Evolutionary conservation across 2,888 invertebrate genomes (phyloP), one percentile per base, ranked within the genome.

Genomic region (Bimastos eiseni): DNA sequence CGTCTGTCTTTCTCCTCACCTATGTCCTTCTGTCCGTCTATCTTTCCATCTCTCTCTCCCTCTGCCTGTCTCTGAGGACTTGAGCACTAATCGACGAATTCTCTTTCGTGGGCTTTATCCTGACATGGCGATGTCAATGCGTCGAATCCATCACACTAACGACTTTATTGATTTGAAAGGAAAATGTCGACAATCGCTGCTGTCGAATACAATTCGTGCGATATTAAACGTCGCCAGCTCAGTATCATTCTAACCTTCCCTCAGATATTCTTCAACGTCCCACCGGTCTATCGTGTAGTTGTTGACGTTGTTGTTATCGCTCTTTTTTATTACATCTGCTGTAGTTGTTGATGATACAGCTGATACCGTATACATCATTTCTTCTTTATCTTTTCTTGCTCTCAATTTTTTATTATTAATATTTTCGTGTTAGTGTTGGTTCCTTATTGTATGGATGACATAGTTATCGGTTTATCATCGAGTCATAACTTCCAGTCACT

Each of bases 81-180:
- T 70, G 70, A 70, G 70, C 70, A n/a, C 70, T 70, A 70, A 70
- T 70, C 70, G 70, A 70, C 30, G 30, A 30, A n/a, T 70, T 70
- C 70, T 70, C 70, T 70, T 70, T 70, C 70, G 70, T 70, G 30
- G 70, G n/a, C n/a, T 70, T 70, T 70, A 70, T n/a, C 70, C 30
- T 70, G 30, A 70, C 70, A 70, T 70, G n/a, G 30, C 70, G 70
- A 70, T 70, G 70, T 70, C 70, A n/a, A 6, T 70, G 70, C 70
- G 11, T n/a, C 70, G 70, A n/a, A 70, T 70, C 70, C 70, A 70
- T 70, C 70, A 70, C 30, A 3, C 70, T n/a, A 70, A 70, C 70
- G 70, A 70, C 70, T 70, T 70, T 70, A 70, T 70, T 70, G 70
- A 70, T 70, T 70, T n/a, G 70, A 70, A 70, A 70, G 70, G 70